Evolutionary conservation across 92 coral and sea anemone species (phyloP), one percentile per base, ranked within the genome.

Genomic region (Phenganax marumi): DNA sequence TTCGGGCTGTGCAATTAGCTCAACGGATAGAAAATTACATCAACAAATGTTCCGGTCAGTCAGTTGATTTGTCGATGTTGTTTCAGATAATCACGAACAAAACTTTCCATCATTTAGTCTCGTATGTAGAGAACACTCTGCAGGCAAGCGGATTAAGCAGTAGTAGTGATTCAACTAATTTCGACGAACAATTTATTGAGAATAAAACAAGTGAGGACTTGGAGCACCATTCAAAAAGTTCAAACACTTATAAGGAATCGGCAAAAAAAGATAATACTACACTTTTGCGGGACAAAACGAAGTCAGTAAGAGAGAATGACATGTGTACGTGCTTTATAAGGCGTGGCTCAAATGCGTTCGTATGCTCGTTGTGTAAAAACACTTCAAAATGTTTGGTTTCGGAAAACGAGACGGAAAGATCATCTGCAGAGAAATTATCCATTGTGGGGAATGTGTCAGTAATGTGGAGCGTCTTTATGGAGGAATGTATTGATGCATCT

Each of bases 401-500:
- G n/a, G 76, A 58, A 60, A 50, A 22, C 23, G 17, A 26, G 6
- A 17, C 64, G 6, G 11, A 6, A 7, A 24, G n/a, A 12, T 39
- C 80, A 21, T 23, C 80, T 16, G 66, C 51, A 6, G 16, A 17
- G 10, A 51, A 6, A 49, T 33, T 52, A 25, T 8, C 82, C 53
- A 55, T 13, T 14, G 70, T 19, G 22, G 26, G 76, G 18, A 43
- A 24, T 65, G 55, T 64, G 51, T 26, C 39, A 8, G 63, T 65
- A 68, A 52, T 63, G 56, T 94, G 98, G 98, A 79, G 83, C 50
- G 86, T 90, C 26, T 82, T 81, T 80, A 82, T 92, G 33, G 79
- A 89, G 83, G 92, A 92, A 72, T 94, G 98, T 68, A 88, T 92
- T 19, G 98, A 94, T 71, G 97, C 98, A 53, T 94, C 98, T 49